Evolutionary conservation across 1,140 invertebrate species (phyloP), one percentile per base, ranked within the genome.

Genomic region (Homarus americanus): DNA sequence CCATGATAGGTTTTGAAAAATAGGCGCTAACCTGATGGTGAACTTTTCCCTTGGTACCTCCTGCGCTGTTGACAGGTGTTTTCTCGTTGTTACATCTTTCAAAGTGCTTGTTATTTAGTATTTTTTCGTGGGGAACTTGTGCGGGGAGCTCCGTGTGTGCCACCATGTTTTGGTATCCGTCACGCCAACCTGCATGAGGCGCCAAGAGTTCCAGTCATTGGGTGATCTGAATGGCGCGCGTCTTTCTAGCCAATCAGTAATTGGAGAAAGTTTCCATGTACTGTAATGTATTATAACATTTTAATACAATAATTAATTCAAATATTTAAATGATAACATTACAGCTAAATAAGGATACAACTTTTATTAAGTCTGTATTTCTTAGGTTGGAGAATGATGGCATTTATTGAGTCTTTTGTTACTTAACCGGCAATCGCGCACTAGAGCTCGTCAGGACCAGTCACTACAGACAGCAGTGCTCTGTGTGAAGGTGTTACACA

Each of bases 151-250:
- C 88, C 1, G 79, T 90, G 80, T 90, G 88, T 3, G 88, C 88
- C 88, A 90, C 88, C 88, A 90, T 90, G 88, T 90, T 90, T 90
- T 49, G 76, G 76, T 82, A 82, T 82, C 76, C 53, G 79, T 24
- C 12, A 10, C 15, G 49, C n/a, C 36, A 20, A 40, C 75, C 17
- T 44, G 85, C 53, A 36, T 86, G 78, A 87, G 80, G n/a, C 79
- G 79, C 79, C 87, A 24, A 24, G 10, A 38, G 17, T n/a, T 73
- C 78, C 9, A n/a, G 7, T 58, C 41, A 82, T 89, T 89, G 80
- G 87, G 9, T 40, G 20, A 73, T 83, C 80, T 82, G 49, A 89
- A 89, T 58, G 41, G 32, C 87, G 79, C 87, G 87, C 87, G 34
- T 12, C 79, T 58, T 7, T 24, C 36, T 9, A 17, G 20, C 84